These are phyloP conservation scores for Zonitis immaculata DNA, from an alignment of 2,888 invertebrate genomes.

Conservation along the genomic window DNA sequence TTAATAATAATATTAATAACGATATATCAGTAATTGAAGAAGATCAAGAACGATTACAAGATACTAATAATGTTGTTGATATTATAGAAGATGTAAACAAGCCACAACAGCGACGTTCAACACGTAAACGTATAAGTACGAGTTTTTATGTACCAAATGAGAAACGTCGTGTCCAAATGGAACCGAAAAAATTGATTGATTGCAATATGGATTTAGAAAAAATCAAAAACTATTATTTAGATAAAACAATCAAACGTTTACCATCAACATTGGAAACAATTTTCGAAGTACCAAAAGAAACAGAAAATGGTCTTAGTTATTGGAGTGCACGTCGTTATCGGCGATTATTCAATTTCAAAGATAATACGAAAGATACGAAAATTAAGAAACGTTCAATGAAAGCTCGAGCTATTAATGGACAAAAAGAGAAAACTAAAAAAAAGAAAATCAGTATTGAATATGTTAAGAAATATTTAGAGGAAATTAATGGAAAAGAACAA, in stretches of 20 bases:
- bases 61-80: background rate
- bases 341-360: slow-evolving; percentile 5
- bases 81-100: background rate
- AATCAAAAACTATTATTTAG: slow-evolving; percentile 15
- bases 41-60: background rate
- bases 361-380: slow-evolving; percentile 8
- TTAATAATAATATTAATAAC: background rate
- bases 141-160: background rate
- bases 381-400: slow-evolving; percentile 9
- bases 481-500: background rate
- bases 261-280: slow-evolving; percentile 12
- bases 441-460: background rate
- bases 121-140: background rate
- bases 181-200: background rate
- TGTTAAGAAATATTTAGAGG: background rate
- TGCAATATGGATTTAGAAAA: background rate
- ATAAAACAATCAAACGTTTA: slow-evolving; percentile 13
- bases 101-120: background rate
- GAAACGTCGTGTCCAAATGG: background rate
- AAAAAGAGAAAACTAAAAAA: background rate
- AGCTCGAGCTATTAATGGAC: background rate
- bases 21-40: background rate
- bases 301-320: slow-evolving; percentile 2
- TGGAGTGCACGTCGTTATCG: slow-evolving; percentile 8
- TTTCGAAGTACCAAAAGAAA: slow-evolving; percentile 12